Conservation (phyloP, 2,888 invertebrate genomes). For the Physocephala rufipes region DNA sequence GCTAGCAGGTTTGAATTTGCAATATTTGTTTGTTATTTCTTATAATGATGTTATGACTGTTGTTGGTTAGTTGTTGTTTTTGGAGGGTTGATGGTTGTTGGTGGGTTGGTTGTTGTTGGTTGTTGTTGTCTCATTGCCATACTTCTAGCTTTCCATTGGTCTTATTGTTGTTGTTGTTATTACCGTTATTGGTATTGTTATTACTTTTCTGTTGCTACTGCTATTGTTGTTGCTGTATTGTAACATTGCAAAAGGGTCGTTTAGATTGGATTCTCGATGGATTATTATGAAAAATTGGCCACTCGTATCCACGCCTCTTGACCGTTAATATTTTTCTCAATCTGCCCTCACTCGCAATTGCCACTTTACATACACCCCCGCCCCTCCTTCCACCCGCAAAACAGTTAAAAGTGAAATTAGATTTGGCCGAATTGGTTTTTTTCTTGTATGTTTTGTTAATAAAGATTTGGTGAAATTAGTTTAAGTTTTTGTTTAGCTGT, state of each 20-base stretch:
- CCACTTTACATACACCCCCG: constrained; percentile 3
- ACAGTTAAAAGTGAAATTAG: constrained; percentile 33
- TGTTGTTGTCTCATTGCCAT: constrained; percentile 36
- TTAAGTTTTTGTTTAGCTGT: no score
- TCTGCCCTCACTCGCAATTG: no score
- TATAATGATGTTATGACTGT: background rate
- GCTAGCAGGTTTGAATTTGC: no score
- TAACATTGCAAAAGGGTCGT: constrained; percentile 47
- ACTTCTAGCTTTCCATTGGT: background rate
- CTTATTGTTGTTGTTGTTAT: constrained; percentile 20
- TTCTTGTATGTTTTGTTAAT: background rate
- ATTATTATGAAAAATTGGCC: constrained; percentile 58
- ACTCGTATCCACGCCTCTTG: background rate
- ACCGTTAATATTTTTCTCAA: no score
- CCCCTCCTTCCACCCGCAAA: constrained; percentile 19
- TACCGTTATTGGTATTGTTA: constrained; percentile 27
- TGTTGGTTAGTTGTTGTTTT: background rate
- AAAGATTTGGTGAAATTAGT: background rate
- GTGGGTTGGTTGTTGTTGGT: constrained; percentile 20
- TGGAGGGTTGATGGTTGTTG: background rate
- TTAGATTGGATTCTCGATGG: constrained; percentile 48
- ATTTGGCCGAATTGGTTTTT: constrained; percentile 19
- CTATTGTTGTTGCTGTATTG: constrained; percentile 33
- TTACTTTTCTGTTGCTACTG: no score
- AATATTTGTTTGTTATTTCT: background rate